Base-by-base conservation (phyloP, 2,797 vertebrate species). In the Emys orbicularis region DNA sequence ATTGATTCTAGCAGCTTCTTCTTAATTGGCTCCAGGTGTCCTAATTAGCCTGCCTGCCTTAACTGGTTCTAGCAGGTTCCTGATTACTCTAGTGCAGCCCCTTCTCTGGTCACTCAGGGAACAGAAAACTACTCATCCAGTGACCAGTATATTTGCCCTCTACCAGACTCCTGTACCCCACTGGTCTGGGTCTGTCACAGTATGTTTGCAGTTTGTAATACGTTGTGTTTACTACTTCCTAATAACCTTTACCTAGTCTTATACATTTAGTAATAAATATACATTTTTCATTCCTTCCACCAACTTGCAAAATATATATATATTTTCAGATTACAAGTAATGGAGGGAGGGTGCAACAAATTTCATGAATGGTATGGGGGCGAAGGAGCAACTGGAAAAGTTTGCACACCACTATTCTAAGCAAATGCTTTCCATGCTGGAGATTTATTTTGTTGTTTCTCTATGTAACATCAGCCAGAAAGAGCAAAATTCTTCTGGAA, bases 361-460 rank as follows among this genome's bases (percentile, higher is more conserved):
- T 61, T 61, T 31, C 1, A 3, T 34, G 59, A 61, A 76, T 15
- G 52, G 44, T 49, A 27, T 72, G 59, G 2, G 77, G 27, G 56
- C 5, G 25, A 27, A 7, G 34, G 34, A 34, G 7, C 34, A 18
- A 65, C 15, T 61, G 59, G 61, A 68, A 41, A 34, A 34, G 25
- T 31, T 5, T 23, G 4, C 23, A 68, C 44, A 34, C 18, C 9
- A 49, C 31, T 84, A 9, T 81, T 92, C 83, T 49, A 81, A 90
- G 23, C n/a, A 96, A 90, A 85, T 41, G 10, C 29, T 92, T 95
- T 34, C 41, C 5, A 0, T 84, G 59, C 10, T 92, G n/a, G 41
- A 79, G 83, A 87, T 94, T 87, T 86, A 77, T 82, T 77, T 57
- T 90, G 41, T 85, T 16, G 47, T 95, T 97, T 94, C 4, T 91